Evolutionary conservation across 2,113 vertebrate genomes (phyloP).

Genomic region (Clarias magur): DNA sequence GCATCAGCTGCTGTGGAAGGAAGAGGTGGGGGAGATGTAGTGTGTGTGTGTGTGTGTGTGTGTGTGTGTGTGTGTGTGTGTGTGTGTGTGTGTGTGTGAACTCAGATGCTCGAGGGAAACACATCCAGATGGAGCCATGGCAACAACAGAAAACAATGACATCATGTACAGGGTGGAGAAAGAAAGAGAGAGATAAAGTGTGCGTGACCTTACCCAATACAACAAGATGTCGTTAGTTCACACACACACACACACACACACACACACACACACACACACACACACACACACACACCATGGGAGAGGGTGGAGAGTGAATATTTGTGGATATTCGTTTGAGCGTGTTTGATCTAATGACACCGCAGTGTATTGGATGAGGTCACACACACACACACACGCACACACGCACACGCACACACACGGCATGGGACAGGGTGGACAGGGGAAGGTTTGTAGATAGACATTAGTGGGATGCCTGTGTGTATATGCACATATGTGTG

Average conservation of each 20-base stretch:
- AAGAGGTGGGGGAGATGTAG: conserved; percentile 8
- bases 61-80: conserved; percentile 33
- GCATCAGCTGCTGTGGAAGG: neutral
- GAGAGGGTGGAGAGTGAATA: conserved; percentile 21
- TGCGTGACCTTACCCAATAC: conserved; percentile 50
- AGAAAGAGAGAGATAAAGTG: neutral
- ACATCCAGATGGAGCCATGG: conserved; percentile 39
- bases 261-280: conserved; percentile 38
- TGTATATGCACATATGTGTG: neutral
- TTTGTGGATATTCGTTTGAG: conserved; percentile 24
- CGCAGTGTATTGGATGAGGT: conserved; percentile 56
- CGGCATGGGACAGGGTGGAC: neutral
- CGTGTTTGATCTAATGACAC: conserved; percentile 61
- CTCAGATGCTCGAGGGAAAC: conserved; percentile 52
- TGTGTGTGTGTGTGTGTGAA: neutral
- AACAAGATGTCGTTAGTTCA: conserved; percentile 61
- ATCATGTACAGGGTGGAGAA: conserved; percentile 51
- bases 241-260: conserved; percentile 51
- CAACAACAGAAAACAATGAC: conserved; percentile 58
- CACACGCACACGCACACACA: neutral
- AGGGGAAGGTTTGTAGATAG: neutral
- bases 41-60: conserved; percentile 15
- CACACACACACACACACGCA: conserved; percentile 5
- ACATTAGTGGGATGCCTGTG: conserved; percentile 4
- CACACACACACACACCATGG: conserved; percentile 34